Base-by-base conservation (phyloP, 35 echinoderm and acorn worm species). In the Hemicentrotus pulcherrimus region DNA sequence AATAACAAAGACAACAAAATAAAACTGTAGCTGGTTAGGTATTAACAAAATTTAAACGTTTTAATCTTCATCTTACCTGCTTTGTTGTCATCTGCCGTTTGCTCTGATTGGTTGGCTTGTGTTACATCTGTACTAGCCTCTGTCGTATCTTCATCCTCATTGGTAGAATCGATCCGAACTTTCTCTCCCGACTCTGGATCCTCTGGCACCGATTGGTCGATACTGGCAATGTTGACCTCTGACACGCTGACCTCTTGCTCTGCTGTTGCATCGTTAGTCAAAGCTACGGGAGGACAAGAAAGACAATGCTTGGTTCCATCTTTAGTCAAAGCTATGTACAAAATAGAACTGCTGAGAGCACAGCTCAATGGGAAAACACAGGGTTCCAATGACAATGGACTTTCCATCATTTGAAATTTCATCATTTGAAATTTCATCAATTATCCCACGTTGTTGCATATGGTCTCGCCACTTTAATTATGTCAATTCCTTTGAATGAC, bases 121-220 rank as follows among this genome's bases (percentile, higher is more conserved):
- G 86, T 58, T 35, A 60, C 46, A 32, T 11, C 28, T 41, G 52
- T 12, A 5, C 14, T 32, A 19, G 48, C 19, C 41, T 48, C 86
- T 61, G 32, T 31, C 11, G 47, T 31, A 32, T 50, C 86, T 24
- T 88, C 86, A 31, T 58, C 87, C 46, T 91, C 86, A 32, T 90
- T 91, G 46, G 48, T 32, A 0, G 48, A 32, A 47, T 93, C 91
- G 2, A 50, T 31, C 12, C 48, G 45, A 47, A 93, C 48, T 58
- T 93, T 93, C 48, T 93, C 91, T 58, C 91, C 91, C 30, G 91
- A 93, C 48, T 93, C 91, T 24, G 91, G 91, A 58, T 93, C 91
- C 48, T 93, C 91, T 32, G 88, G 88, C 32, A 90, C 32, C 0
- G 46, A 50, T 58, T 55, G 91, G 47, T 93, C 46, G 30, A 46